phyloP scores from a whole-genome alignment of 2,797 vertebrate genomes.

The Menidia menidia region DNA sequence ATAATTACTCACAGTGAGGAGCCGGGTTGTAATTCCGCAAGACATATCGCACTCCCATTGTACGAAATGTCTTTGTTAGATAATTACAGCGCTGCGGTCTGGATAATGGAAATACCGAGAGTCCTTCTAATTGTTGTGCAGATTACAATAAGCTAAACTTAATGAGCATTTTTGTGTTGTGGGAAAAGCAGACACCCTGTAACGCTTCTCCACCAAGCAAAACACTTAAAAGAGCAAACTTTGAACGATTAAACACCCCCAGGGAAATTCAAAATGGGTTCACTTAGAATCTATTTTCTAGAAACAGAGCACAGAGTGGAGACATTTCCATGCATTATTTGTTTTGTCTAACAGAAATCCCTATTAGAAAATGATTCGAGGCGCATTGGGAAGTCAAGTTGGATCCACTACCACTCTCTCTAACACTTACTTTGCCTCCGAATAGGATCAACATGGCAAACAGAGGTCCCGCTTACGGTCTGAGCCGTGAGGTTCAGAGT shows the following conservation, averaged over 20 bases:
- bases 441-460: conserved; percentile 88
- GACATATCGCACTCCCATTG: conserved; percentile 18
- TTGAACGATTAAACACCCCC: background rate
- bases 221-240: background rate
- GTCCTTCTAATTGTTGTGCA: background rate
- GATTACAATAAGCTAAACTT: background rate
- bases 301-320: background rate
- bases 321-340: conserved; percentile 9
- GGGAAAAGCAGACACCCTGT: background rate
- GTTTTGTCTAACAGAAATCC: conserved; percentile 35
- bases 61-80: conserved; percentile 18
- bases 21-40: conserved; percentile 23
- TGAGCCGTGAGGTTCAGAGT: conserved; percentile 92
- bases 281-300: background rate
- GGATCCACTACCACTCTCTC: conserved; percentile 15
- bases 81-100: conserved; percentile 10
- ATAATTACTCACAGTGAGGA: conserved; percentile 36
- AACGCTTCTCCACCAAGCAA: background rate
- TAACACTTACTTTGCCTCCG: conserved; percentile 27
- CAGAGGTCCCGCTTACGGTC: conserved; percentile 90
- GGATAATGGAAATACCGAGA: conserved; percentile 12
- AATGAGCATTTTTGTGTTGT: background rate
- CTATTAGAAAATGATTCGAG: conserved; percentile 19
- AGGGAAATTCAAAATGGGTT: background rate
- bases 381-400: conserved; percentile 8